These are phyloP conservation scores for Sebastes variabilis DNA, from an alignment of 2,797 vertebrate species.

Conservation along the genomic window DNA sequence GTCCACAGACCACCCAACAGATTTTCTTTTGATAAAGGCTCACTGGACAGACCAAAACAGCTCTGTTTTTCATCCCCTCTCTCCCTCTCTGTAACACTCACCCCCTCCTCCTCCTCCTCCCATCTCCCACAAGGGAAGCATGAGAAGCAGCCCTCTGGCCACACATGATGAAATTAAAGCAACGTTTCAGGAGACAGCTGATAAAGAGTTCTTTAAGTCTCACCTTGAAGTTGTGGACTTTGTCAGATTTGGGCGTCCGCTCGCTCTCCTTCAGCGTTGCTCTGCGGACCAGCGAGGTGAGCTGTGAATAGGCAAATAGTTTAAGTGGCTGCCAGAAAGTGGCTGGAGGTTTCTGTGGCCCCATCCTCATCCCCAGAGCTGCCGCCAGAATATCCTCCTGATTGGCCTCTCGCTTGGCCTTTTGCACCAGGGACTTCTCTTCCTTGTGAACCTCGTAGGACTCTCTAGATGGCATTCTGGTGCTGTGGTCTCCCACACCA, in stretches of 20 bases:
- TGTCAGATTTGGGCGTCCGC: conserved; percentile 91
- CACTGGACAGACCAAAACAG: conserved; percentile 68
- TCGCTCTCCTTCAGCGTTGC: conserved; percentile 97
- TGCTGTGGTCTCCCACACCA: conserved; percentile 45
- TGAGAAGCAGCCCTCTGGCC: conserved; percentile 43
- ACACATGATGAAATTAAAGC: conserved; percentile 58
- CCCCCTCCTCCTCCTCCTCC: conserved; percentile 6
- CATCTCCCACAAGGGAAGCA: conserved; percentile 35
- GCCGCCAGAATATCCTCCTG: conserved; percentile 93
- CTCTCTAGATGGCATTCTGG: conserved; percentile 92
- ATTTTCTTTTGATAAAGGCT: conserved; percentile 78
- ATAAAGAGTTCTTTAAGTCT: conserved; percentile 60
- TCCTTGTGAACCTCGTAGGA: conserved; percentile 86
- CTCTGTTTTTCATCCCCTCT: conserved; percentile 65
- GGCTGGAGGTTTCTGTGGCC: conserved; percentile 93
- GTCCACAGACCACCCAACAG: conserved; percentile 69
- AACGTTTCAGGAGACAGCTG: conserved; percentile 4
- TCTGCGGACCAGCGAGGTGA: conserved; percentile 97
- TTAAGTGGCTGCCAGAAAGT: conserved; percentile 99
- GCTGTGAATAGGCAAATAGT: conserved; percentile 99
- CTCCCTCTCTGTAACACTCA: conserved; percentile 6
- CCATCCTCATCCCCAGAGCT: conserved; percentile 95
- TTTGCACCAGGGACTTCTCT: conserved; percentile 86
- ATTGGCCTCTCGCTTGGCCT: conserved; percentile 88
- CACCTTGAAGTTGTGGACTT: conserved; percentile 99